These are phyloP conservation scores for Bellardia pandia DNA, from an alignment of 2,888 invertebrate species.

Conservation along the genomic window DNA sequence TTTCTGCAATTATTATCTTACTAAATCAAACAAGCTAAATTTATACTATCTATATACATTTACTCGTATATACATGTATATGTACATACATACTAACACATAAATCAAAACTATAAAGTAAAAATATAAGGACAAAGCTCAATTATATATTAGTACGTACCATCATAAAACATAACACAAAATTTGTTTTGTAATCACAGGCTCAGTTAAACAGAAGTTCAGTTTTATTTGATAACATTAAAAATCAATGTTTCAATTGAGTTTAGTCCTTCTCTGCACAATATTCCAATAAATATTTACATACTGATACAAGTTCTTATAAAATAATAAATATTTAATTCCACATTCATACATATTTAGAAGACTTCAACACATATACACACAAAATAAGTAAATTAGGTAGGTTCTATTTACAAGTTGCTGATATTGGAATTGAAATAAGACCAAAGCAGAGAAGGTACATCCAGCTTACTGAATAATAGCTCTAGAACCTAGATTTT, in stretches of 20 bases:
- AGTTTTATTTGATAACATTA: neutral
- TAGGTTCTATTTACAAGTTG: too few species aligned
- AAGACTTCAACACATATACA: too few species aligned
- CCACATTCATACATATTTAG: too few species aligned
- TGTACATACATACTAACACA: neutral
- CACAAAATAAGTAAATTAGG: too few species aligned
- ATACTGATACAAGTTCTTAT: neutral
- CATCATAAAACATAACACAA: neutral
- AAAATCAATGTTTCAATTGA: neutral
- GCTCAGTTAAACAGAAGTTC: too few species aligned
- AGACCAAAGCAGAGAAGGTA: too few species aligned
- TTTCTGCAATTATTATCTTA: neutral
- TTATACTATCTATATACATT: neutral
- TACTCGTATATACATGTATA: too few species aligned
- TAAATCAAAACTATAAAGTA: neutral
- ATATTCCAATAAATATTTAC: neutral
- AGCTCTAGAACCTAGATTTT: too few species aligned
- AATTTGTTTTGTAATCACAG: too few species aligned
- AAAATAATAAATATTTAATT: too few species aligned
- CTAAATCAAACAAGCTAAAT: neutral
- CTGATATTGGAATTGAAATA: too few species aligned
- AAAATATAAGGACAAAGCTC: neutral
- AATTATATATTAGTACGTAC: neutral
- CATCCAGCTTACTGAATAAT: too few species aligned
- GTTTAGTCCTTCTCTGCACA: neutral